phyloP scores from a whole-genome alignment of 2,797 vertebrate genomes.

The Notolabrus celidotus region DNA sequence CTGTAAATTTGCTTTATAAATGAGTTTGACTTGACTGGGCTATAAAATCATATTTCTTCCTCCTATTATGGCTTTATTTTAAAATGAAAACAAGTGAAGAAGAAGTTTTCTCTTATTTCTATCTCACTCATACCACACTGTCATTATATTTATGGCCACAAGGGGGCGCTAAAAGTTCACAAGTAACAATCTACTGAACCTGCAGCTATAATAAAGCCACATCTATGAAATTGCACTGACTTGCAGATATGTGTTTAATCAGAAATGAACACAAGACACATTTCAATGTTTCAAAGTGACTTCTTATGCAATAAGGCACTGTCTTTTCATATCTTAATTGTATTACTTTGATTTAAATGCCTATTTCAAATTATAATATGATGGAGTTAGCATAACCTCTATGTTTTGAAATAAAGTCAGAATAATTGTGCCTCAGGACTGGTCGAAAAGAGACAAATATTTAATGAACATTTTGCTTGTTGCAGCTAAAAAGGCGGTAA shows the following conservation, averaged over 20 bases:
- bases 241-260: not conserved
- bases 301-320: not conserved
- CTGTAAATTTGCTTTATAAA: too few relatives aligned
- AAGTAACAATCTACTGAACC: not conserved
- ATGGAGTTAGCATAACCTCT: not conserved
- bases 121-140: too few relatives aligned
- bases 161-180: constrained; percentile 14
- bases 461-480: not conserved
- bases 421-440: not conserved
- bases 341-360: too few relatives aligned
- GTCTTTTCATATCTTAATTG: too few relatives aligned
- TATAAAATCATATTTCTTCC: too few relatives aligned
- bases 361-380: too few relatives aligned
- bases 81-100: too few relatives aligned
- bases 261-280: not conserved
- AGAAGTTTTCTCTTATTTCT: too few relatives aligned
- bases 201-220: not conserved
- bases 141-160: constrained; percentile 7
- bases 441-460: too few relatives aligned
- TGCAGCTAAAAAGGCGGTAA: too few relatives aligned
- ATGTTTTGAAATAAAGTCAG: not conserved
- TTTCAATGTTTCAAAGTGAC: not conserved
- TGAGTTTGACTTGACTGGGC: too few relatives aligned
- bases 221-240: not conserved
- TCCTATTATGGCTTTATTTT: too few relatives aligned